Evolutionary conservation across 2,888 invertebrate genomes (phyloP).

Genomic region (Drosophila dives): DNA sequence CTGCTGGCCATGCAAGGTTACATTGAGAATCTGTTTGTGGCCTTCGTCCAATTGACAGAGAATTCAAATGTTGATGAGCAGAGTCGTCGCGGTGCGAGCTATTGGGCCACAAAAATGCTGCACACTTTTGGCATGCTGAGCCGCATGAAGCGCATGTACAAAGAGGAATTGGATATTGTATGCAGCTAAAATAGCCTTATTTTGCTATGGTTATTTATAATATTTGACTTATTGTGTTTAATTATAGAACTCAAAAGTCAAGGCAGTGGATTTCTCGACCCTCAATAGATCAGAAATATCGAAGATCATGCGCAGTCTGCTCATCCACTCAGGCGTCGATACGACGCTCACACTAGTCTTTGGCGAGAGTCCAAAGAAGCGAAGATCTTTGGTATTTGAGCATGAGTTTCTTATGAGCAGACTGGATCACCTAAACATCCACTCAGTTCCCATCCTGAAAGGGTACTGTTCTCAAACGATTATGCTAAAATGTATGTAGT

Average conservation of each 20-base stretch:
- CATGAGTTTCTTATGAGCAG: conserved; percentile 72
- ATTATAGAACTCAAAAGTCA: conserved; percentile 71
- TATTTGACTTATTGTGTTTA: background rate
- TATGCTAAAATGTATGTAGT: background rate
- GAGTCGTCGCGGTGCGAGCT: conserved; percentile 78
- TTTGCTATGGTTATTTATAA: background rate
- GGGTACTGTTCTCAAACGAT: conserved; percentile 54
- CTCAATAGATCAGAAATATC: conserved; percentile 72
- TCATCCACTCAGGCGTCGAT: conserved; percentile 76
- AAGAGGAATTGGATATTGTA: conserved; percentile 80
- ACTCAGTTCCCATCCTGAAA: conserved; percentile 74
- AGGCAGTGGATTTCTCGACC: conserved; percentile 63
- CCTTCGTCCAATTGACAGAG: conserved; percentile 79
- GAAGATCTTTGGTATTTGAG: conserved; percentile 79
- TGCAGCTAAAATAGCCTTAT: background rate
- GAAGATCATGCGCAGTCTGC: conserved; percentile 66
- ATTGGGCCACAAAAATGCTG: conserved; percentile 82
- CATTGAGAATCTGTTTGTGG: conserved; percentile 80
- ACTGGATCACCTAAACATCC: conserved; percentile 63
- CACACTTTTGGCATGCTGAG: conserved; percentile 78
- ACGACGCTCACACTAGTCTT: conserved; percentile 76
- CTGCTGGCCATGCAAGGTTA: conserved; percentile 79
- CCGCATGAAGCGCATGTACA: conserved; percentile 81
- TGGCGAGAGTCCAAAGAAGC: conserved; percentile 78
- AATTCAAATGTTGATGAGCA: conserved; percentile 55